Base-by-base conservation (phyloP, 2,888 invertebrate genomes). In the Tillus elongatus region DNA sequence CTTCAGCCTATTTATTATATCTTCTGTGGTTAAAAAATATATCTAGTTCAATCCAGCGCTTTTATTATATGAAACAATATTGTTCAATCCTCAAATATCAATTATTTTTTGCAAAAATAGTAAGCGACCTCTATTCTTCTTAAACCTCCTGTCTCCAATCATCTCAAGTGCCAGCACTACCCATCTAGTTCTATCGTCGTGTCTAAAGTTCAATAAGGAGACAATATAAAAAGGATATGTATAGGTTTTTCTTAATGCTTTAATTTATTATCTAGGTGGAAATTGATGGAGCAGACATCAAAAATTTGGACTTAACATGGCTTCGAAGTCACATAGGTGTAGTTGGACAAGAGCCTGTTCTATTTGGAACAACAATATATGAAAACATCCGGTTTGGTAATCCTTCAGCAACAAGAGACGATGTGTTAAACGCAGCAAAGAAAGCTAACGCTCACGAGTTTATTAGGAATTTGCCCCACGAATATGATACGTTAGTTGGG, bases 271-370 rank as follows among this genome's bases (percentile, higher is more conserved):
- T 19, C n/a, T 19, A 78, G 76, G 71, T 84, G 3, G 53, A 57
- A 3, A 57, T 88, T 3, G 87, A 87, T 53, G 78, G 75, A 0
- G 61, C 70, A 26, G 73, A 87, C 52, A 68, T 91, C 0, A 74
- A 74, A 43, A 71, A 78, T 26, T 60, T 91, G n/a, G 86, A 90
- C 50, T 69, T 90, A 2, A 72, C 75, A 10, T 87, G 86, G 83
- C 63, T 89, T 13, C 73, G 93, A 19, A 70, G 71, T 10, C 79
- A 85, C 52, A 82, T 93, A 40, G 91, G 90, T 1, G 76, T 91
- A 4, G 92, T 95, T 1, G 86, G 89, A 0, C 93, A 95, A 67
- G 92, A 95, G 58, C 92, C 85, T 0, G 76, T 90, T 3, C 70
- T 93, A 6, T 93, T 93, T 60, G 84, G 82, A 44, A 79, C 82